Percentiles rank a stretch among this genome's conserved stretches.
These are phyloP conservation scores for Stenurella melanura DNA, from an alignment of 2,888 invertebrate species.

Conservation along the genomic window DNA sequence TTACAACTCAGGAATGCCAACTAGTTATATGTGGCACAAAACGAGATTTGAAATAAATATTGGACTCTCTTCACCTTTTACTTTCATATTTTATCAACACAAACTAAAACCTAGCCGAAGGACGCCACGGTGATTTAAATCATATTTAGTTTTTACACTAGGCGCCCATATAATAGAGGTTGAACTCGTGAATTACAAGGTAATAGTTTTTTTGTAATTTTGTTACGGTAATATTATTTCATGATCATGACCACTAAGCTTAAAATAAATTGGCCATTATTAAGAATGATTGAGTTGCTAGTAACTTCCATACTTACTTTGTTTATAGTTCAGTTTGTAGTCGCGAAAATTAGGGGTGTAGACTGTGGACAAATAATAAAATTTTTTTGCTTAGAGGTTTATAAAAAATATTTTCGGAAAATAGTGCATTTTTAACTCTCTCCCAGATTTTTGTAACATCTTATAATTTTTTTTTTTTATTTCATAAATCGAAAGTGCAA, in stretches of 20 bases:
- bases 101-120: background rate
- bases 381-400: no score
- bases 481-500: no score
- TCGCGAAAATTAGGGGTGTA: no score
- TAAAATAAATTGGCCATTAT: background rate
- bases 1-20: background rate
- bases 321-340: no score
- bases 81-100: background rate
- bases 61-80: background rate
- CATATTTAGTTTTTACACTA: background rate
- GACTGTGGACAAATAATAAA: no score
- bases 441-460: no score
- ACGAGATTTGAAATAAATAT: background rate
- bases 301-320: no score
- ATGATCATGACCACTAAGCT: background rate
- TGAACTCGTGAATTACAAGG: background rate
- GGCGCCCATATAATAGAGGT: background rate
- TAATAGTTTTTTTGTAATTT: background rate
- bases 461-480: no score
- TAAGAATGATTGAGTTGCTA: background rate
- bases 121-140: background rate
- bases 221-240: background rate
- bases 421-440: no score
- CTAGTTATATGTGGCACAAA: background rate
- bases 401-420: no score